Evolutionary conservation across 2,113 vertebrate species (phyloP), one percentile per base, ranked within the genome.

Genomic region (Indri indri): DNA sequence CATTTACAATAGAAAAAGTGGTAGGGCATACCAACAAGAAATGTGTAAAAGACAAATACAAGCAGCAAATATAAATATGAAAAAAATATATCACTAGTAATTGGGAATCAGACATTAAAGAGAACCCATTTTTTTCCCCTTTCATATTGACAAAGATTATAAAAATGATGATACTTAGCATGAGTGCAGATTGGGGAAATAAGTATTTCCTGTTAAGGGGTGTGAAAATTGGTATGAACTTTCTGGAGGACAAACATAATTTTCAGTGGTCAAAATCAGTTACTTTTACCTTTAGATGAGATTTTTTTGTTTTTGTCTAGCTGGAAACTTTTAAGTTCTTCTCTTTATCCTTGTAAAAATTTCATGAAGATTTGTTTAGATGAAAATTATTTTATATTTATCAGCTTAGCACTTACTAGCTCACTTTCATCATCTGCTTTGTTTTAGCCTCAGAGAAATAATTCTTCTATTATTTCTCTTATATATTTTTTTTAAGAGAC

Each of bases 321-420:
- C 11, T 92, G 59, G 22, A 77, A 90, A 84, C 14, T 37, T 84
- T 65, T 68, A 63, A 76, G 27, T 90, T 88, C 22, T 88, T 87
- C 20, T 89, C 30, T 90, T 88, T 94, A 52, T 82, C 42, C 34
- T 94, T 80, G n/a, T 50, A 77, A 96, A 42, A 89, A 42, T 79
- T 57, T 86, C 42, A 81, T 86, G 25, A 91, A 77, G n/a, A 47
- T 23, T 32, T 34, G 0, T 88, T 85, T 92, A 59, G 71, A 23
- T 76, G 80, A 85, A 87, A 83, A 76, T 25, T 42, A 73, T 79
- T 90, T 88, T 83, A 88, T 52, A 61, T 50, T 95, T 20, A 61
- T 83, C 12, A 42, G 3, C 6, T 89, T 18, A 84, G 8, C 34
- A 40, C 34, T 81, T 96, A 54, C 1, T 57, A 88, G 34, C 8